These are phyloP conservation scores for Leptopterna dolabrata DNA, from an alignment of 2,888 invertebrate species.

Conservation along the genomic window DNA sequence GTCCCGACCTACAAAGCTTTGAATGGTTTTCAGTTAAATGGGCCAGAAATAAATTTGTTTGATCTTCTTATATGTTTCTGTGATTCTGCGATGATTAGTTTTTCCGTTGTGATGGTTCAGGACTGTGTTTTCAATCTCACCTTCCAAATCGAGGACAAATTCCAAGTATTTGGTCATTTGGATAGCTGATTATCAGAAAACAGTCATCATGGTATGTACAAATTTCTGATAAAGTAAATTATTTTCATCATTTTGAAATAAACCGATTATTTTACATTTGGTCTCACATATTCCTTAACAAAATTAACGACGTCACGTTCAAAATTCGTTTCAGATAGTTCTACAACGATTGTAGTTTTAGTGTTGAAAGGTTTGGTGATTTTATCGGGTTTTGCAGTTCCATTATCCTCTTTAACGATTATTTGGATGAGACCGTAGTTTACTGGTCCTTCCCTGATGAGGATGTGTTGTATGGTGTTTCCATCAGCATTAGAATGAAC, in stretches of 20 bases:
- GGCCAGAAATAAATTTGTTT: neutral
- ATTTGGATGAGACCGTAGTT: neutral
- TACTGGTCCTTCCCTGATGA: neutral
- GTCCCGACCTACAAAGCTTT: neutral
- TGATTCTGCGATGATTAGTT: neutral
- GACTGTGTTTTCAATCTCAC: neutral
- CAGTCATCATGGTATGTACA: neutral
- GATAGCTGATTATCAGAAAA: neutral
- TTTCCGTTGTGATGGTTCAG: neutral
- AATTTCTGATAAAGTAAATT: neutral
- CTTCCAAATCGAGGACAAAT: neutral
- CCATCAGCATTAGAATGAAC: slow-evolving; percentile 8
- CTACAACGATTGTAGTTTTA: neutral
- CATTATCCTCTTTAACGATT: neutral
- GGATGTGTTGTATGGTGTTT: neutral
- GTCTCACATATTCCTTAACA: neutral
- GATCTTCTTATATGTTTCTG: neutral
- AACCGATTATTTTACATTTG: neutral
- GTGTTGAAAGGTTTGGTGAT: neutral
- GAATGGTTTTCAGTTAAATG: neutral
- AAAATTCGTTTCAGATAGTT: neutral
- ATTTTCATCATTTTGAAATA: neutral
- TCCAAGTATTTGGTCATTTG: neutral
- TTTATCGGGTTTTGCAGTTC: neutral
- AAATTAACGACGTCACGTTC: neutral